Evolutionary conservation across 2,888 invertebrate species (phyloP), one percentile per base, ranked within the genome.

Genomic region (Machimus atricapillus): DNA sequence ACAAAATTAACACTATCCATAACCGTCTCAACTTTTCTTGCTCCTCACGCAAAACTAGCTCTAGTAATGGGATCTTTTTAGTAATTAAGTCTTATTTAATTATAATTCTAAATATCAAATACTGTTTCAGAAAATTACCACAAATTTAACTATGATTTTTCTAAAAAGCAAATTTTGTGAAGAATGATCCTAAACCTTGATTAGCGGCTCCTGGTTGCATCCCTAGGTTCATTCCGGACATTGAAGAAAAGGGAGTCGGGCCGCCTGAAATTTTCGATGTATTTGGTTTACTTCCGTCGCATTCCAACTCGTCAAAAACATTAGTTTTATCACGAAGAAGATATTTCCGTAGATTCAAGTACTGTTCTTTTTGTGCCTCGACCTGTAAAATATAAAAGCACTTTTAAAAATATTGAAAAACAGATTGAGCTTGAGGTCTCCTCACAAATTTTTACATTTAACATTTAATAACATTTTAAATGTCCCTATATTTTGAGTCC

Each of bases 311-410:
- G 37, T 95, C 96, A 91, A 97, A 97, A 0, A 97, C 95, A 90
- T 97, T 95, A 5, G 95, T 94, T 6, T 94, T 94, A 90, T 98
- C 97, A 87, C 96, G 90, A 14, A 92, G 87, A 23, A 97, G 94
- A 89, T 96, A 96, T 91, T 96, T 96, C 56, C 97, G 93, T 77
- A 97, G 94, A 91, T 96, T 96, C n/a, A 97, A 92, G 91, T 96
- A 97, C 89, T 96, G 96, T 87, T 97, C 97, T 92, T 97, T 97
- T 90, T 97, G 97, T 0, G 94, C 94, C 90, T 97, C 96, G 0
- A 98, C 96, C 88, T 93, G 93, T 1, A 93, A 89, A 83, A 58
- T 12, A 85, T 31, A 83, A 7, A 86, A 85, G 85, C 0, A 87
- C 12, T 46, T 46, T 14, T 46, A 46, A 46, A 14, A 46, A 46